Base-by-base conservation (phyloP, 2,888 invertebrate genomes). In the Notodonta dromedarius region DNA sequence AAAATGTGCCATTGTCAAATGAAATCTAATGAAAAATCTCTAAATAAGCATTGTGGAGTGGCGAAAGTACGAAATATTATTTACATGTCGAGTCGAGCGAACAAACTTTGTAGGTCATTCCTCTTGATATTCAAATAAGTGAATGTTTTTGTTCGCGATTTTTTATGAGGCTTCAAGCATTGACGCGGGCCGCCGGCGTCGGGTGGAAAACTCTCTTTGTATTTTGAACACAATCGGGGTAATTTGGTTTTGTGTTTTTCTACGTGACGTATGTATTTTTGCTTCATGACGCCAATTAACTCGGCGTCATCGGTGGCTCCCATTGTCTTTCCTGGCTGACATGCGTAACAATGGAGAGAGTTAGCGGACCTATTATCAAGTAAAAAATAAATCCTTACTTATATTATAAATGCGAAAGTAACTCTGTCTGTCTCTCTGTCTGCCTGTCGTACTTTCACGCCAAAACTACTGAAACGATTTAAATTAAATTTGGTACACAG, bases 111-210 rank as follows among this genome's bases (percentile, higher is more conserved):
- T 12, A 11, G 62, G 39, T 62, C 12, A 58, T 46, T 62, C 40
- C 32, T 40, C 53, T 56, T 46, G 40, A 46, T 58, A 58, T 62
- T 46, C n/a, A 16, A 58, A 46, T 61, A 46, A n/a, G 50, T n/a
- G 13, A 14, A 5, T 13, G 14, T 51, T 56, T 24, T 44, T 40
- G 12, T 58, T 50, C n/a, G 54, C 11, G 39, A 32, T 14, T 54
- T 57, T 39, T 14, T 46, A 16, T 54, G 54, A 12, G 42, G 58
- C 32, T 12, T 40, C 52, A 11, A 39, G 13, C n/a, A 13, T 46
- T 46, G 46, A 42, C 4, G 42, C 9, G 9, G 35, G 42, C 42
- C 9, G 42, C 9, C 42, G n/a, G n/a, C n/a, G 9, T 42, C 4
- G 42, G 35, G 12, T 6, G 8, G 46, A n/a, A 46, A 46, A 46